Evolutionary conservation across 2,888 invertebrate genomes (phyloP).

Genomic region (Stenotaenia linearis): DNA sequence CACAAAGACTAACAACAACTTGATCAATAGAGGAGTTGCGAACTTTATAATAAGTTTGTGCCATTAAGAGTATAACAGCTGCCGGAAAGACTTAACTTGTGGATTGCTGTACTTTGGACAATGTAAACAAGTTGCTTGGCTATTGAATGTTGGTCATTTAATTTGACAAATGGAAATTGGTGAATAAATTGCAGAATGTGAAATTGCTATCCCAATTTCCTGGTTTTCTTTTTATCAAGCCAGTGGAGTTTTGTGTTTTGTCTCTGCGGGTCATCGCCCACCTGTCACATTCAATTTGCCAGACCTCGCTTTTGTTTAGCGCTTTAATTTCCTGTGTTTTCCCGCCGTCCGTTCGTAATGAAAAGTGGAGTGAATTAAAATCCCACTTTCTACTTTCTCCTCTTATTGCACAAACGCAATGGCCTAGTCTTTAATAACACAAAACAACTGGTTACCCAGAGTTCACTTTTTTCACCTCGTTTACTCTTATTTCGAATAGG

Average conservation of each 20-base stretch:
- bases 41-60: no score
- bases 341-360: conserved; percentile 26
- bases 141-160: not conserved
- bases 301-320: conserved; percentile 23
- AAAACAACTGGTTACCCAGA: not conserved
- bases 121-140: not conserved
- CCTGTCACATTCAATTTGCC: conserved; percentile 12
- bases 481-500: not conserved
- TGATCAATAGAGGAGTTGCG: no score
- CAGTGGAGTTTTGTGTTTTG: conserved; percentile 12
- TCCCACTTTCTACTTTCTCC: not conserved
- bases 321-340: conserved; percentile 26
- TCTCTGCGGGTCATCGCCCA: conserved; percentile 26
- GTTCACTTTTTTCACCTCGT: not conserved
- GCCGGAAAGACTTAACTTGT: no score
- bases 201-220: conserved; percentile 18
- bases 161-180: conserved; percentile 26
- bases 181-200: conserved; percentile 18
- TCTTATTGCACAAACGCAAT: not conserved
- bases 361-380: conserved; percentile 26
- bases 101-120: no score
- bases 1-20: no score
- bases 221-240: conserved; percentile 14
- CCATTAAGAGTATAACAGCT: no score
- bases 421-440: not conserved